phyloP scores from a whole-genome alignment of 2,797 vertebrate genomes.

The Chaetophractus vellerosus region DNA sequence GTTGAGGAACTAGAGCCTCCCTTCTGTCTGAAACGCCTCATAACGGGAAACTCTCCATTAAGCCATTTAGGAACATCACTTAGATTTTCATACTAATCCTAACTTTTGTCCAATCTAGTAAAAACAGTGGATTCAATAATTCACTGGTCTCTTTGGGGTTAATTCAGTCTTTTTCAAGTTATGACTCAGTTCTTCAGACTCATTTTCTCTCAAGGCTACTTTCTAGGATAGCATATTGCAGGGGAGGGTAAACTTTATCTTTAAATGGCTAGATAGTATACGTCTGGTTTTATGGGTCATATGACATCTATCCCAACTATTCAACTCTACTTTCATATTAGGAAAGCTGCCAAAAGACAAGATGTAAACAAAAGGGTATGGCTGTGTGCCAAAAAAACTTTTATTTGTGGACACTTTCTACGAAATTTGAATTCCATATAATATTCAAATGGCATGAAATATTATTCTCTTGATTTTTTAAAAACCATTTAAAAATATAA shows the following conservation, averaged over 20 bases:
- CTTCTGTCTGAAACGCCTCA: background rate
- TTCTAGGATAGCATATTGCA: background rate
- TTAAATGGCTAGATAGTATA: background rate
- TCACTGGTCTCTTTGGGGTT: background rate
- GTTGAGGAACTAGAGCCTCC: background rate
- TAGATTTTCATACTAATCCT: background rate
- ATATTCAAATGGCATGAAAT: background rate
- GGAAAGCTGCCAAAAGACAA: background rate
- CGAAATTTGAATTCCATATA: background rate
- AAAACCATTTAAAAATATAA: no score
- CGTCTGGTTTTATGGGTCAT: background rate
- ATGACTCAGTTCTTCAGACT: background rate
- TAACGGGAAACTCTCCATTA: background rate
- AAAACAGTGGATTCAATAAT: conserved; percentile 13
- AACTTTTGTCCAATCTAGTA: conserved; percentile 1
- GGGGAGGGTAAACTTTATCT: background rate
- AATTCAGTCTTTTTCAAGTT: background rate
- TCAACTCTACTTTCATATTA: background rate
- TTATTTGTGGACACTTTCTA: conserved; percentile 11
- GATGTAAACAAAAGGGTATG: background rate
- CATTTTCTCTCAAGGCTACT: conserved; percentile 24
- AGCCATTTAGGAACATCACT: background rate
- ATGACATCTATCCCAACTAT: background rate
- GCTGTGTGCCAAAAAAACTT: background rate
- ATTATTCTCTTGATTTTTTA: background rate